These are phyloP conservation scores for Callorhinus ursinus DNA, from an alignment of 2,113 vertebrate species.

Conservation along the genomic window DNA sequence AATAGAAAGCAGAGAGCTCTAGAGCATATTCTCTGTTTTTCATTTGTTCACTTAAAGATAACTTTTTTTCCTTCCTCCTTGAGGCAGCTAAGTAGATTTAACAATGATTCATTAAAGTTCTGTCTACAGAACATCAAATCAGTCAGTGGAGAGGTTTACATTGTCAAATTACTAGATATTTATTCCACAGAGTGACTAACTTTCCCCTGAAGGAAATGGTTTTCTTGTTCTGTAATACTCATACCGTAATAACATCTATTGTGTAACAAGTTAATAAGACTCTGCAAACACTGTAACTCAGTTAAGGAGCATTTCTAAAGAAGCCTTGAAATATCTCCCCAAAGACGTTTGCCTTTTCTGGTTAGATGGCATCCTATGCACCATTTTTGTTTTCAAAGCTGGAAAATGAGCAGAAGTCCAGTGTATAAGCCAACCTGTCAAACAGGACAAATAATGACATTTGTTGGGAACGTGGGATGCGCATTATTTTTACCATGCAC, in stretches of 20 bases:
- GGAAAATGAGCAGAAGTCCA: background rate
- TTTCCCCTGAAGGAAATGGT: rapidly evolving
- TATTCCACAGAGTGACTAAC: background rate
- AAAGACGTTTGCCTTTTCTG: background rate
- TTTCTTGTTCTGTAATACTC: rapidly evolving
- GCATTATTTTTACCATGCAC: background rate
- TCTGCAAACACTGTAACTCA: rapidly evolving
- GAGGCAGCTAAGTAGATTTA: background rate
- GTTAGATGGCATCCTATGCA: rapidly evolving
- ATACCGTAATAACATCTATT: rapidly evolving
- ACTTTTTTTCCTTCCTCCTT: background rate
- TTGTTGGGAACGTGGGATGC: rapidly evolving
- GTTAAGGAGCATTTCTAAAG: background rate
- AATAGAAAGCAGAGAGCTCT: rapidly evolving
- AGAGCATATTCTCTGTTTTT: background rate
- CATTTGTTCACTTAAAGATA: background rate
- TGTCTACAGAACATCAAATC: background rate
- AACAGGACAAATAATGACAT: rapidly evolving
- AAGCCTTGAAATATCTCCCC: background rate
- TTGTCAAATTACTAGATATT: background rate
- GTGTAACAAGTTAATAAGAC: rapidly evolving
- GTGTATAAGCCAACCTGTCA: background rate
- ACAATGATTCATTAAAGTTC: background rate
- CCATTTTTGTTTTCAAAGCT: background rate
- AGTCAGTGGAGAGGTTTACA: background rate